Evolutionary conservation across 2,797 vertebrate species (phyloP).

Genomic region (Xerus rutilus): DNA sequence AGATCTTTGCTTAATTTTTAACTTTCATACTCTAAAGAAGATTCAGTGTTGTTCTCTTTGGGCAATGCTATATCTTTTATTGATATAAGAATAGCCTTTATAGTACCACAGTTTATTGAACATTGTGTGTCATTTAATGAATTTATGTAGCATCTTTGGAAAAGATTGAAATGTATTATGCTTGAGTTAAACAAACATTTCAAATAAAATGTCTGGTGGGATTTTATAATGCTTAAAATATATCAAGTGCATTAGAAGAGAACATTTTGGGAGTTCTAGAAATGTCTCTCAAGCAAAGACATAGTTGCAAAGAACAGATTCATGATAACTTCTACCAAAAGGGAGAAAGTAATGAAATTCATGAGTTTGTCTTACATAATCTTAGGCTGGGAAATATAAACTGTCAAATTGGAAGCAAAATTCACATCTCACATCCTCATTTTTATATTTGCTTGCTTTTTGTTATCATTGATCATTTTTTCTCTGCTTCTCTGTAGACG

Average conservation of each 20-base stretch:
- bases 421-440: neutral
- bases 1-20: neutral
- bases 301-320: neutral
- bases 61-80: neutral
- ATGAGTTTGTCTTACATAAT: neutral
- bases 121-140: neutral
- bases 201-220: neutral
- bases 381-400: neutral
- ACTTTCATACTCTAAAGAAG: neutral
- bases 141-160: neutral
- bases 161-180: neutral
- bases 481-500: neutral
- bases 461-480: neutral
- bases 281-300: neutral
- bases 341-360: neutral
- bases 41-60: neutral
- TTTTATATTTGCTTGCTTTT: neutral
- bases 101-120: neutral
- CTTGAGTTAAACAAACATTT: neutral
- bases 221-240: neutral
- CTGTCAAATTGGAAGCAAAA: neutral
- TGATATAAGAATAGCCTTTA: neutral
- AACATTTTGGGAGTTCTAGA: neutral
- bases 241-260: neutral
- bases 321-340: neutral